phyloP scores from a whole-genome alignment of 2,113 vertebrate genomes.

The Nanorana parkeri region DNA sequence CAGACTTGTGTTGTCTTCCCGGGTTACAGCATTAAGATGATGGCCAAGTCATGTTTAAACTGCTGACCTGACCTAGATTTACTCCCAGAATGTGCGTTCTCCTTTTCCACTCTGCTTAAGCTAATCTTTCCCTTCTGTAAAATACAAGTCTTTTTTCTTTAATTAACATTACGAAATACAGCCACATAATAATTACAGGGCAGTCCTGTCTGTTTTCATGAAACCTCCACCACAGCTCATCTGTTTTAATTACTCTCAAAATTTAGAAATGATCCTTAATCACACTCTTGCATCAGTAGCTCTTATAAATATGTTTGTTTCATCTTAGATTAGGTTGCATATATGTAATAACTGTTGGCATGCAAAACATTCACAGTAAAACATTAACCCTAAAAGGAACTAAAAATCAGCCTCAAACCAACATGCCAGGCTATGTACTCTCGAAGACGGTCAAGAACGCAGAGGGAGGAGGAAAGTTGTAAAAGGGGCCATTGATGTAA shows the following conservation, averaged over 20 bases:
- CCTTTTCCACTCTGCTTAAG: conserved; percentile 11
- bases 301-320: conserved; percentile 2
- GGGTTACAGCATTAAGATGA: conserved; percentile 11
- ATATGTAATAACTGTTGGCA: not conserved
- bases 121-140: not conserved
- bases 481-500: too few relatives aligned
- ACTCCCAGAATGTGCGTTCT: not conserved
- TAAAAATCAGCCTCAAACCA: too few relatives aligned
- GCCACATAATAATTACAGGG: conserved; percentile 9
- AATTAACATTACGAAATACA: not conserved
- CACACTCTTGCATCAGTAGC: not conserved
- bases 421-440: too few relatives aligned
- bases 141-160: not conserved
- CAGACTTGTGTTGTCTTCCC: not conserved
- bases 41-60: conserved; percentile 18
- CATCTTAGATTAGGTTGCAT: not conserved
- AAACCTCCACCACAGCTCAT: not conserved
- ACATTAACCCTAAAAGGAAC: too few relatives aligned
- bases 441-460: too few relatives aligned
- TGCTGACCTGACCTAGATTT: conserved; percentile 45
- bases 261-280: conserved; percentile 1
- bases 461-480: too few relatives aligned
- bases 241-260: conserved; percentile 9
- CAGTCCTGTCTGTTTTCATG: not conserved
- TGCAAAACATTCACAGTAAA: not conserved